phyloP scores from a whole-genome alignment of 2,888 invertebrate genomes.

The Synergus gifuensis region DNA sequence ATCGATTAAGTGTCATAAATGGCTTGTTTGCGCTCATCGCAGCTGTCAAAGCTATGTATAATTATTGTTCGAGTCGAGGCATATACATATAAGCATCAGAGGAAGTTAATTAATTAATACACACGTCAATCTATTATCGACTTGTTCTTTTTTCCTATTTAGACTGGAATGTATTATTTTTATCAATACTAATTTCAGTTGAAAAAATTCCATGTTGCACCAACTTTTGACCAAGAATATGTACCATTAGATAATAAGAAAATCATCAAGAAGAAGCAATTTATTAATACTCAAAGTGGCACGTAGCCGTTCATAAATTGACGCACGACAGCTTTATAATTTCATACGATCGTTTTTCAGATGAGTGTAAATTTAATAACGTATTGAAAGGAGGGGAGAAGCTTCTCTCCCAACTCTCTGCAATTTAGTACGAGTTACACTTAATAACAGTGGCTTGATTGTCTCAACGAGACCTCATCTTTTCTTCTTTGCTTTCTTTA shows the following conservation, averaged over 20 bases:
- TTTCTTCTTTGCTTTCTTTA: conserved; percentile 45
- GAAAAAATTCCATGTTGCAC: no score
- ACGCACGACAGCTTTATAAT: conserved; percentile 11
- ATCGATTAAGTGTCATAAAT: not conserved
- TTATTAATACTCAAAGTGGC: no score
- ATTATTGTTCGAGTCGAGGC: not conserved
- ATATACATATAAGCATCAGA: not conserved
- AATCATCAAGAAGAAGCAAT: no score
- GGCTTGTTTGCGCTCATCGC: not conserved
- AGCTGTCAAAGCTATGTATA: not conserved
- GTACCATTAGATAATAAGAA: no score
- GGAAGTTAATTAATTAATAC: conserved; percentile 2
- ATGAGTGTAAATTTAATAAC: conserved; percentile 22
- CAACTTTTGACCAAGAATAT: no score
- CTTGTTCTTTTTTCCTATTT: not conserved
- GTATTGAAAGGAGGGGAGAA: conserved; percentile 29
- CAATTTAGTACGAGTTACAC: conserved; percentile 64
- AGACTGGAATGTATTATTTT: not conserved
- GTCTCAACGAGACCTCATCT: conserved; percentile 60
- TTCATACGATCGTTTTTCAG: conserved; percentile 7
- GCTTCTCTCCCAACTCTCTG: conserved; percentile 64
- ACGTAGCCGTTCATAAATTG: not conserved
- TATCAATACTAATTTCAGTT: not conserved
- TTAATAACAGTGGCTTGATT: conserved; percentile 63
- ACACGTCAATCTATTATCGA: conserved; percentile 7